Evolutionary conservation across 2,113 vertebrate genomes (phyloP).

Genomic region (Brienomyrus longianalis): DNA sequence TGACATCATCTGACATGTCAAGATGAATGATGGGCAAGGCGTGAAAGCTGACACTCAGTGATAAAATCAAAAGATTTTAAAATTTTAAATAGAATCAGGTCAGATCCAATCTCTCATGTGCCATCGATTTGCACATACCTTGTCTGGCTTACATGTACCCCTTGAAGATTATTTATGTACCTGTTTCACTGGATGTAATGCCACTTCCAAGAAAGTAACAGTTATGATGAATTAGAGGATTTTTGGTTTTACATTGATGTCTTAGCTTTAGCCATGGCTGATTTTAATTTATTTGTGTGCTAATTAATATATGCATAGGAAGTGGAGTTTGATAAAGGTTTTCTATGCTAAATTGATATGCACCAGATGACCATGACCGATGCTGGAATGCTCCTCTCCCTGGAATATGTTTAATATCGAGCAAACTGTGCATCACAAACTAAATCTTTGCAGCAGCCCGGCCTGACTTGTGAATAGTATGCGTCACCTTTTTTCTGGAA

Average conservation of each 20-base stretch:
- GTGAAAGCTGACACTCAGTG: slow-evolving; percentile 26
- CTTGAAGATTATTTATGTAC: background rate
- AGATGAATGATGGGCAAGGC: slow-evolving; percentile 30
- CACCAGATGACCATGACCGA: background rate
- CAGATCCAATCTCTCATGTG: background rate
- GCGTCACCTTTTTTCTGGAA: background rate
- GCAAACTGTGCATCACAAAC: background rate
- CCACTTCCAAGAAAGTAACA: background rate
- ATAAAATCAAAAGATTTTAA: slow-evolving; percentile 26
- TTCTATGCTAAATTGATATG: background rate
- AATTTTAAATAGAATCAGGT: slow-evolving; percentile 22
- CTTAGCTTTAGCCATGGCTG: background rate
- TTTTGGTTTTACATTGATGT: background rate
- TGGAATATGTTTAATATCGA: background rate
- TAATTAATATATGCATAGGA: background rate
- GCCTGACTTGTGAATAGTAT: background rate
- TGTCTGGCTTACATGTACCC: background rate
- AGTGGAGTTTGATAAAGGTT: background rate
- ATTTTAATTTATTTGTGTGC: background rate
- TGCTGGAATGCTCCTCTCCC: background rate
- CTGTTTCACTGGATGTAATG: background rate
- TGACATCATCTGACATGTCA: slow-evolving; percentile 30
- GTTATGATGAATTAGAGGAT: background rate
- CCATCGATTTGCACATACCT: background rate
- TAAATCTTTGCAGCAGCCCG: background rate